A percentile compares a stretch with the other conserved stretches of the same genome.
These are phyloP conservation scores for Muntiacus muntjak DNA, from an alignment of 2,113 vertebrate genomes.

Conservation along the genomic window DNA sequence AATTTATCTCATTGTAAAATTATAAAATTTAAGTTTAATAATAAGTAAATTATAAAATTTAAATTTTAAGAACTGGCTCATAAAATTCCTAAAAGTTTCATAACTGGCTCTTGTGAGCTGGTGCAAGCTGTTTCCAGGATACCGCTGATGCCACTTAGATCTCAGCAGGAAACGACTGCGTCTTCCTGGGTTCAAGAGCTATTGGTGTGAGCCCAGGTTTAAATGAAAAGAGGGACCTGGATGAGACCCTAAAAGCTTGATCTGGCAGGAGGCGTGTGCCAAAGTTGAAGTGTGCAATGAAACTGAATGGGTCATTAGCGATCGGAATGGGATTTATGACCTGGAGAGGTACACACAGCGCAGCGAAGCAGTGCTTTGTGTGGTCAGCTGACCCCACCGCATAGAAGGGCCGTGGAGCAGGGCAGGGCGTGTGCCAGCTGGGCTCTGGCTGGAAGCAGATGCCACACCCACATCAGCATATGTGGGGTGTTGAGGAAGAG, in stretches of 20 bases:
- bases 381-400: neutral
- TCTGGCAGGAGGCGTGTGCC: neutral
- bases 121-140: neutral
- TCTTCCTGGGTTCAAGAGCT: neutral
- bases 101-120: neutral
- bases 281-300: neutral
- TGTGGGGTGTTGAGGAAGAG: neutral
- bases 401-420: neutral
- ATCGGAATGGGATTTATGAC: neutral
- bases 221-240: neutral
- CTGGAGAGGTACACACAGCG: accelerated
- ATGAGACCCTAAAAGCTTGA: neutral
- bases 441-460: neutral
- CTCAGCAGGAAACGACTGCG: neutral
- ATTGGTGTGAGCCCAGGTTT: neutral
- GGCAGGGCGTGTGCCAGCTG: too few species aligned
- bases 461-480: neutral
- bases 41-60: neutral
- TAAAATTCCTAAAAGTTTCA: neutral
- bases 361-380: too few species aligned
- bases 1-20: neutral
- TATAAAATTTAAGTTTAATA: neutral
- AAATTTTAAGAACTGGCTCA: neutral
- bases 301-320: neutral
- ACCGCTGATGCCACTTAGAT: neutral